Conservation (phyloP, 1,140 invertebrate genomes). For the Ceratina australensis region DNA sequence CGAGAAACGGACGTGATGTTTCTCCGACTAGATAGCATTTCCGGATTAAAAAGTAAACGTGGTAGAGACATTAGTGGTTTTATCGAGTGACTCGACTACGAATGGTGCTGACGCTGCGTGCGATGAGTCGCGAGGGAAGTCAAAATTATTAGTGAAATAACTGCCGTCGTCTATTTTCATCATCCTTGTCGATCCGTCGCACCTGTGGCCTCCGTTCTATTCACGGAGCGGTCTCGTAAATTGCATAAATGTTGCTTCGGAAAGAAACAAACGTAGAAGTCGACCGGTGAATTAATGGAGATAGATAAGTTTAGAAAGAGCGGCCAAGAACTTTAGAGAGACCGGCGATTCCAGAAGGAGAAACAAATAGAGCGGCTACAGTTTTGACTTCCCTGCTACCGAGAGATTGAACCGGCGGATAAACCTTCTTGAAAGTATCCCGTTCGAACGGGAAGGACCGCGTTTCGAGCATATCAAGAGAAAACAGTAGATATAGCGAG, state of each 20-base stretch:
- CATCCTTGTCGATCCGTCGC: too few species aligned
- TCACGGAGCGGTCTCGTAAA: too few species aligned
- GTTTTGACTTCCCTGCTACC: constrained; percentile 8
- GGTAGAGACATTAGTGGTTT: background rate
- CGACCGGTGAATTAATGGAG: too few species aligned
- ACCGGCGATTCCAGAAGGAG: background rate
- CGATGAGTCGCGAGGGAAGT: background rate
- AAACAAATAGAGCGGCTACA: background rate
- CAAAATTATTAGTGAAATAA: too few species aligned
- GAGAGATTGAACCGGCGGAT: background rate
- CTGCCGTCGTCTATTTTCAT: too few species aligned
- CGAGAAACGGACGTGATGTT: background rate
- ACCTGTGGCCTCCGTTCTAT: background rate
- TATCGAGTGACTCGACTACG: background rate
- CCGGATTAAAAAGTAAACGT: background rate
- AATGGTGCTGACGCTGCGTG: background rate
- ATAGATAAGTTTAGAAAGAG: too few species aligned
- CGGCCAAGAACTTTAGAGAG: background rate
- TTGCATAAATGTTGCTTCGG: background rate
- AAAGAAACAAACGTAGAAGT: too few species aligned
- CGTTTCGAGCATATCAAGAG: constrained; percentile 49
- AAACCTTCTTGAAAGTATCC: constrained; percentile 54
- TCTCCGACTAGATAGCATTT: constrained; percentile 11
- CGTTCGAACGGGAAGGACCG: constrained; percentile 8
- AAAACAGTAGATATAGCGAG: constrained; percentile 4